phyloP scores from a whole-genome alignment of 1,140 invertebrate species.

The Trichomalopsis sarcophagae region DNA sequence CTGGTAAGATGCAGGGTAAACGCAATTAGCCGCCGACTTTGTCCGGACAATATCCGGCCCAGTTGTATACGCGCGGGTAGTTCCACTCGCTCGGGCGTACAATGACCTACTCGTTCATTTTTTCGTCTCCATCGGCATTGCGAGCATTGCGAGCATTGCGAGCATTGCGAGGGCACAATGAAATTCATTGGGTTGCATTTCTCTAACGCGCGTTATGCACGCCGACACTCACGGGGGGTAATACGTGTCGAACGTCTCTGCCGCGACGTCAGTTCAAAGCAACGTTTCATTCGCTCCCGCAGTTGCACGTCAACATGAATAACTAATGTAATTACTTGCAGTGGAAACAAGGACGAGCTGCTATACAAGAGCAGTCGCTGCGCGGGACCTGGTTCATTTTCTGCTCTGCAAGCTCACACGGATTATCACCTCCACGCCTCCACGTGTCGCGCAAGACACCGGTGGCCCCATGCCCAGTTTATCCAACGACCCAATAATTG shows the following conservation, averaged over 20 bases:
- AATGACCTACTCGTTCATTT: neutral
- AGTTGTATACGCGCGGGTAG: neutral
- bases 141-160: no score
- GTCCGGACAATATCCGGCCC: neutral
- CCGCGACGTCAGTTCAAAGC: neutral
- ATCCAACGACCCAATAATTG: no score
- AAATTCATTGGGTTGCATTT: no score
- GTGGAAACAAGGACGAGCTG: slow-evolving; percentile 6
- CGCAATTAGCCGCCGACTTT: neutral
- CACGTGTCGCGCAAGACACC: no score
- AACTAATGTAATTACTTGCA: slow-evolving; percentile 34
- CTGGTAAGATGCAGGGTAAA: no score
- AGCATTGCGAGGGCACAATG: no score
- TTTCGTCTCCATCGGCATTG: no score
- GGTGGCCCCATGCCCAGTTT: no score
- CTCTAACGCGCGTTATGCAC: no score
- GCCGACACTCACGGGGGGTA: no score
- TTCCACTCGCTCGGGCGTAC: no score
- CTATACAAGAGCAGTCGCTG: neutral
- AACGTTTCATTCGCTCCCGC: neutral
- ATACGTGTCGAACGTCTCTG: neutral
- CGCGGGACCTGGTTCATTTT: slow-evolving; percentile 22
- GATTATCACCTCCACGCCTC: neutral
- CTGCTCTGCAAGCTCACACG: slow-evolving; percentile 21
- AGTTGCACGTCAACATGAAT: slow-evolving; percentile 21